Percentiles rank a stretch among this genome's conserved stretches.
Evolutionary conservation across 2,888 invertebrate genomes (phyloP).

Genomic region (Hermaeophaga mercurialis): DNA sequence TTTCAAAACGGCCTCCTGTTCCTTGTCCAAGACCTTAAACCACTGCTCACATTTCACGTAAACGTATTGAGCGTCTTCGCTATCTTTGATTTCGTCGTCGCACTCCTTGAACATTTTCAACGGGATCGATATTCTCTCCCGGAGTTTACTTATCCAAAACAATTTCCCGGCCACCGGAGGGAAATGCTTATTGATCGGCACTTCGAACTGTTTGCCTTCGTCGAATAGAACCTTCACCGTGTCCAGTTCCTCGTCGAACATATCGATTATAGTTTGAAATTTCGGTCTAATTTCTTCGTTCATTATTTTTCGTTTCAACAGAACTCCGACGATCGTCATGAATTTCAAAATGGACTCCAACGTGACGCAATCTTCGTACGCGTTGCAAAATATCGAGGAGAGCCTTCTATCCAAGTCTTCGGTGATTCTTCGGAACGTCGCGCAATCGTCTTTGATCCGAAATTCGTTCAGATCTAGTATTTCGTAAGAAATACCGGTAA

Average conservation of each 20-base stretch:
- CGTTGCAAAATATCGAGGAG: slow-evolving; percentile 79
- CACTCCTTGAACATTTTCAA: slow-evolving; percentile 67
- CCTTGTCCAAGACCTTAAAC: slow-evolving; percentile 65
- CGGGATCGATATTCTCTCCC: slow-evolving; percentile 63
- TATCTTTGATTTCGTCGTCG: slow-evolving; percentile 67
- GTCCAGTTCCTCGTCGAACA: slow-evolving; percentile 70
- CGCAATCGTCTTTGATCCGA: slow-evolving; percentile 69
- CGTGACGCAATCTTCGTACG: slow-evolving; percentile 79
- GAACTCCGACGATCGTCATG: slow-evolving; percentile 61
- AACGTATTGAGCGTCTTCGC: slow-evolving; percentile 62
- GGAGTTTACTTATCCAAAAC: slow-evolving; percentile 73
- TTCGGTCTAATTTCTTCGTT: slow-evolving; percentile 72
- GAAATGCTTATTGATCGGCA: slow-evolving; percentile 68
- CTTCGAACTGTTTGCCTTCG: slow-evolving; percentile 57
- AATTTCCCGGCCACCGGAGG: slow-evolving; percentile 76
- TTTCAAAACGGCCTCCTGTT: slow-evolving; percentile 67
- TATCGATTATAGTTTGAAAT: slow-evolving; percentile 67
- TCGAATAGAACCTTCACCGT: slow-evolving; percentile 68
- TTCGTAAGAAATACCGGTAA: slow-evolving; percentile 70
- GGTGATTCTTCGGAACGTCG: slow-evolving; percentile 65
- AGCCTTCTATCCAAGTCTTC: slow-evolving; percentile 78
- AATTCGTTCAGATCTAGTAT: slow-evolving; percentile 73
- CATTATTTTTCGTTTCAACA: slow-evolving; percentile 77
- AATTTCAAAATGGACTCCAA: slow-evolving; percentile 68
- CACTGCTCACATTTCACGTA: slow-evolving; percentile 71